These are phyloP conservation scores for Anas flavirostris DNA, from an alignment of 2,797 vertebrate genomes.

Conservation along the genomic window DNA sequence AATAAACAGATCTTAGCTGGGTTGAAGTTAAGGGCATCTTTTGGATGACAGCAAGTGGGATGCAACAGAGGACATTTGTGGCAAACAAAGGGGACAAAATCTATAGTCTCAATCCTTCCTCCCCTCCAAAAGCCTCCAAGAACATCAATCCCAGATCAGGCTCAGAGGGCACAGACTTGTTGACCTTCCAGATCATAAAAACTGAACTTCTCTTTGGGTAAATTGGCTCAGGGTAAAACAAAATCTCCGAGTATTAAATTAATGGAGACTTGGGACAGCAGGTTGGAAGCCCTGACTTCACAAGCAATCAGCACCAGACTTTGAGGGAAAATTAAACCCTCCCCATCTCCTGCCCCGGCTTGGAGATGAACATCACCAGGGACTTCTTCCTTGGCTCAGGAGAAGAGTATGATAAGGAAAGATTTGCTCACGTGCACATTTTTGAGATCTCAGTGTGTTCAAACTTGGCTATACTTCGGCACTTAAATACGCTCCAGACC, in stretches of 20 bases:
- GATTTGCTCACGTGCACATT: slow-evolving; percentile 42
- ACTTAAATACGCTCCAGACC: slow-evolving; percentile 66
- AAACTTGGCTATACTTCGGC: slow-evolving; percentile 41
- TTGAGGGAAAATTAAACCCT: background rate
- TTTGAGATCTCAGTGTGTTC: background rate
- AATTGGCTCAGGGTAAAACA: background rate
- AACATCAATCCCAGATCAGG: background rate
- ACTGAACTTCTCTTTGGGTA: background rate
- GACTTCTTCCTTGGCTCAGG: background rate
- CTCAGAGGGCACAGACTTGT: background rate
- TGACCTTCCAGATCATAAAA: background rate
- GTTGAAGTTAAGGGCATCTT: background rate
- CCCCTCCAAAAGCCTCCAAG: background rate
- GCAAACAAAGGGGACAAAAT: background rate
- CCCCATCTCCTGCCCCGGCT: background rate
- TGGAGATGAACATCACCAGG: background rate
- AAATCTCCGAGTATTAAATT: background rate
- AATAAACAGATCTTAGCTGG: background rate
- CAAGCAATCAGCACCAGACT: background rate
- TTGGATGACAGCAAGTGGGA: background rate
- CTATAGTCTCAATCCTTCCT: background rate
- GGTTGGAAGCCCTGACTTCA: background rate
- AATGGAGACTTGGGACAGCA: background rate
- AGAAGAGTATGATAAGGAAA: background rate
- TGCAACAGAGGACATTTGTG: accelerated